Evolutionary conservation across 35 echinoderm and acorn worm species (phyloP), one percentile per base, ranked within the genome.

Genomic region (Amphiura filiformis): DNA sequence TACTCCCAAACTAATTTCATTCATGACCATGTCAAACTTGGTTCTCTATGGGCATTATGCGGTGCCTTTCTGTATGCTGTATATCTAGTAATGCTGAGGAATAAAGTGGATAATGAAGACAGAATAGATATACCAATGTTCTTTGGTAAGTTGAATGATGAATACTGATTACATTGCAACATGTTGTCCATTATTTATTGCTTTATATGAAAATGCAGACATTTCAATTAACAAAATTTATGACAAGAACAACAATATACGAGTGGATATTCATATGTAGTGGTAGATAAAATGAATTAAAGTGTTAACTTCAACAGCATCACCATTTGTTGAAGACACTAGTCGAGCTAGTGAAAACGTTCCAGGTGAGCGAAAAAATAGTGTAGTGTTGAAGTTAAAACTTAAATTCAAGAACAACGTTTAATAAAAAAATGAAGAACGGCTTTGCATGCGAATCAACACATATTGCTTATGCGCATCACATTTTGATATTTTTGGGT

Each of bases 121-220:
- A 92, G 87, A 57, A 41, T 99, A 30, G 96, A 99, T 82, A 92
- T 99, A 36, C 96, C 96, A 37, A 99, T 99, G 96, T 99, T 99
- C 40, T 99, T 99, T 92, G 96, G 91, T 93, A 61, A 85, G 83
- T 85, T 9, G 5, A 11, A 31, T 9, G 41, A 47, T 47, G 41
- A n/a, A n/a, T n/a, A n/a, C n/a, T n/a, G n/a, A n/a, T n/a, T n/a
- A n/a, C n/a, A n/a, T n/a, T n/a, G n/a, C n/a, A n/a, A n/a, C n/a
- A n/a, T n/a, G n/a, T n/a, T n/a, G n/a, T n/a, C n/a, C n/a, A n/a
- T n/a, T n/a, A n/a, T n/a, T n/a, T n/a, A 52, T 11, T 52, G 20
- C 20, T 52, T 52, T 11, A 52, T 52, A 52, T 11, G 44, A 52
- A 52, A 52, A 7, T 11, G 44, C 7, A 52, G 7, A 7, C 44